Base-by-base conservation (phyloP, 1,140 invertebrate genomes). In the Aphaenogaster ashmeadi region DNA sequence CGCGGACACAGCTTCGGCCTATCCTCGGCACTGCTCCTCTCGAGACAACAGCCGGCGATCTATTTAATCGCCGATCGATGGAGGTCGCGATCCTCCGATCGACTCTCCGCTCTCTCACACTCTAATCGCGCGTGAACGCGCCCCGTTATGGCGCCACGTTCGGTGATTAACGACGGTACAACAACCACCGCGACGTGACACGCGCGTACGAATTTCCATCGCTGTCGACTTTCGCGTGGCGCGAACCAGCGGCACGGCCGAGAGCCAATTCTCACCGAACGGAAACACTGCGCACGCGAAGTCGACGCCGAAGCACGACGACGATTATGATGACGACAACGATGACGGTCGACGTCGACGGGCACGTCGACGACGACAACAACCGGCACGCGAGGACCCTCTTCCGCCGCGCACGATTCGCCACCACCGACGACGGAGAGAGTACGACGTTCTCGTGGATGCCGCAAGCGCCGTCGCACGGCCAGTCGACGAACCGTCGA, bases 361-460 rank as follows among this genome's bases (percentile, higher is more conserved):
- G 5, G 27, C n/a, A 56, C 71, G 83, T 41, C 33, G 67, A 36
- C 54, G 81, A 77, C 33, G 41, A 83, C 41, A 11, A 86, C 33
- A 41, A 88, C 72, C 66, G 58, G 75, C 88, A 77, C 89, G 89
- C 89, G 89, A 90, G 88, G 78, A 89, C 71, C 38, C 89, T 89
- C 89, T 90, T 79, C 85, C 88, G 89, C 58, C 89, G 74, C 88
- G 74, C 89, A 88, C 86, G 87, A 90, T 88, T 90, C 89, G 87
- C 79, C 71, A 88, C 81, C 77, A 78, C 77, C 90, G 87, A 90
- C 90, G 69, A 50, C 52, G n/a, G 47, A 21, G 41, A 52, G 87
- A 64, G 81, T 78, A 81, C 90, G 87, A 80, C 78, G 90, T 78
- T 90, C 87, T 88, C 81, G 90, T 83, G 81, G 86, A 44, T 83